Base-by-base conservation (phyloP, 2,113 vertebrate species). In the Strix aluco region DNA sequence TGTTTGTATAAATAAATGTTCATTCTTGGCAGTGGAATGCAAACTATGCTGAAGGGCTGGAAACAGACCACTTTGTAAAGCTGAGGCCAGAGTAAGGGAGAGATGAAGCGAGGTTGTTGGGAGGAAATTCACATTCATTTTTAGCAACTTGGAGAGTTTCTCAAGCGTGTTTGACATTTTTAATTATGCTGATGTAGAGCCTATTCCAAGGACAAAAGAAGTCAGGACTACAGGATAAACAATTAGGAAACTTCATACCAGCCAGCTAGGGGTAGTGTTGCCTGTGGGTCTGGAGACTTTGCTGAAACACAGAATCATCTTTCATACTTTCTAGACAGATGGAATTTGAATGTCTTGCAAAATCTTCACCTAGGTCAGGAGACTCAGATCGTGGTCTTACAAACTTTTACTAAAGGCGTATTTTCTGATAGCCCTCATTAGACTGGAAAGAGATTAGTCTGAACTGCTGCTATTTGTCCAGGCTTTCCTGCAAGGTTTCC, bases 1-100 rank as follows among this genome's bases (percentile, higher is more conserved):
- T 96, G 96, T 97, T 97, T 97, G 96, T 98, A 96, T 97, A 96
- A 97, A 98, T 97, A 97, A 98, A 97, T 97, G 93, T 92, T 97
- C 97, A 94, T 96, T 97, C 97, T 97, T 96, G 96, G 93, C 93
- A 95, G 70, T 92, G 96, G 97, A 98, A 98, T 98, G 97, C 94
- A 86, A 97, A 96, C 93, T 97, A 98, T 98, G 97, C 94, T 95
- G 95, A 91, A 93, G 93, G 85, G 96, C 94, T 96, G 94, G 94
- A 97, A 94, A 77, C 88, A 94, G 94, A 95, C 65, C 90, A 92
- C 86, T 96, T 22, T 36, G 88, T 9, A 85, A 96, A 85, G 91
- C 91, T 91, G 97, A 98, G 97, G 97, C 97, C 97, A 96, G 86
- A 78, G 84, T 49, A 93, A 96, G 96, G 97, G 94, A 96, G 55